Conservation (phyloP, 2,797 vertebrate genomes). For the Chelon labrosus region DNA sequence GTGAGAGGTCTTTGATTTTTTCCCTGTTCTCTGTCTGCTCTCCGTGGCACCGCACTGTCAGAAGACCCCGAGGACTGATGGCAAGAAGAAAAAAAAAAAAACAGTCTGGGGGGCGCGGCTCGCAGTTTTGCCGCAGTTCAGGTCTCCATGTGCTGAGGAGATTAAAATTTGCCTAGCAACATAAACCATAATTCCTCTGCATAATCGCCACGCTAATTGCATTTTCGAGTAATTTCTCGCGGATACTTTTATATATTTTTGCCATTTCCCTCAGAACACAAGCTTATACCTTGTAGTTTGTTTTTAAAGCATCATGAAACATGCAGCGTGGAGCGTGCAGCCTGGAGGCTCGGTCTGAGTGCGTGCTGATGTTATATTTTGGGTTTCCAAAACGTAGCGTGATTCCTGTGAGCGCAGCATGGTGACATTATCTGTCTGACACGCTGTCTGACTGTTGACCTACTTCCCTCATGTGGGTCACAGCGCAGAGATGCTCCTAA, state of each 20-base stretch:
- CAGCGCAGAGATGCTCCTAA: constrained; percentile 55
- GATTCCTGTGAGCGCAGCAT: constrained; percentile 69
- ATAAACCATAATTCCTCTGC: constrained; percentile 64
- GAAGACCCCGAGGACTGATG: constrained; percentile 80
- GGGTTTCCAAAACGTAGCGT: constrained; percentile 59
- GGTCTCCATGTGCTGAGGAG: constrained; percentile 72
- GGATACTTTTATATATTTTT: not conserved
- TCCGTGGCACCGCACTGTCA: constrained; percentile 78
- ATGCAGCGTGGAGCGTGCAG: constrained; percentile 2
- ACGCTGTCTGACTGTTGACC: constrained; percentile 83
- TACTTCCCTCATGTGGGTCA: constrained; percentile 83
- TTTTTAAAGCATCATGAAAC: not conserved
- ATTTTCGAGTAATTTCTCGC: constrained; percentile 1
- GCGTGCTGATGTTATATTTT: constrained; percentile 48
- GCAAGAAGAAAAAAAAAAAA: constrained; percentile 63
- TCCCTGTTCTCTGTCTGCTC: constrained; percentile 55
- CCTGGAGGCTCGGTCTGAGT: constrained; percentile 7
- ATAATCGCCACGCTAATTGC: constrained; percentile 24
- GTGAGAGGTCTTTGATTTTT: constrained; percentile 49
- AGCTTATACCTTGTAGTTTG: not conserved
- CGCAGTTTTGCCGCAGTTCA: constrained; percentile 85
- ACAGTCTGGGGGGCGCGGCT: constrained; percentile 84
- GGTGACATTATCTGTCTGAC: constrained; percentile 82
- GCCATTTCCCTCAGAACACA: not conserved
- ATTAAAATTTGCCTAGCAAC: constrained; percentile 81